Conservation (phyloP, 1,140 invertebrate genomes). For the Ooceraea biroi region DNA sequence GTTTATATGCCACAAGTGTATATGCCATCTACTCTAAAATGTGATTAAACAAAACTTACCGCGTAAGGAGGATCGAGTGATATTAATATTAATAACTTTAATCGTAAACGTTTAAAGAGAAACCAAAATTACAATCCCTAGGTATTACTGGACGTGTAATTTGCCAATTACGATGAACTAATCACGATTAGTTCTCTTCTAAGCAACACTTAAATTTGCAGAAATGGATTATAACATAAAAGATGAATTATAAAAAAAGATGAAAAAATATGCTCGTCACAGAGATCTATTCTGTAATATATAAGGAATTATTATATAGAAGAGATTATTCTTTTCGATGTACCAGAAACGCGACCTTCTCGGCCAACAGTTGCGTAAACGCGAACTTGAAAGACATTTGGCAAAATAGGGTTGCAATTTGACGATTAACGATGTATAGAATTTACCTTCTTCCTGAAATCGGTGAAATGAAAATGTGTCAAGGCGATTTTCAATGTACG, state of each 20-base stretch:
- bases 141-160: constrained; percentile 29
- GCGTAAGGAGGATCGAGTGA: constrained; percentile 57
- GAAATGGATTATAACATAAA: constrained; percentile 3
- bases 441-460: constrained; percentile 68
- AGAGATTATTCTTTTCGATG: constrained; percentile 31
- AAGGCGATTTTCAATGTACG: constrained; percentile 81
- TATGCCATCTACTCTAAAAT: constrained; percentile 67
- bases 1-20: constrained; percentile 75
- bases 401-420: constrained; percentile 72
- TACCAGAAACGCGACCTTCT: constrained; percentile 24
- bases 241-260: constrained; percentile 26
- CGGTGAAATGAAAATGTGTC: constrained; percentile 62
- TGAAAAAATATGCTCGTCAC: constrained; percentile 54
- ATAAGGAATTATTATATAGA: constrained; percentile 37
- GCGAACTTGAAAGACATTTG: constrained; percentile 50
- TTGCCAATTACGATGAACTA: constrained; percentile 40
- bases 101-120: constrained; percentile 33
- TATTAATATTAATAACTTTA: constrained; percentile 59
- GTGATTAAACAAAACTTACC: constrained; percentile 62
- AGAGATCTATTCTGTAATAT: constrained; percentile 48
- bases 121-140: constrained; percentile 49
- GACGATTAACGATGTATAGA: constrained; percentile 53
- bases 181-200: constrained; percentile 23
- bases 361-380: constrained; percentile 43
- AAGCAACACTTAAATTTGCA: constrained; percentile 28